phyloP scores from a whole-genome alignment of 2,888 invertebrate genomes.

The Scaptomyza cyrtandrae region DNA sequence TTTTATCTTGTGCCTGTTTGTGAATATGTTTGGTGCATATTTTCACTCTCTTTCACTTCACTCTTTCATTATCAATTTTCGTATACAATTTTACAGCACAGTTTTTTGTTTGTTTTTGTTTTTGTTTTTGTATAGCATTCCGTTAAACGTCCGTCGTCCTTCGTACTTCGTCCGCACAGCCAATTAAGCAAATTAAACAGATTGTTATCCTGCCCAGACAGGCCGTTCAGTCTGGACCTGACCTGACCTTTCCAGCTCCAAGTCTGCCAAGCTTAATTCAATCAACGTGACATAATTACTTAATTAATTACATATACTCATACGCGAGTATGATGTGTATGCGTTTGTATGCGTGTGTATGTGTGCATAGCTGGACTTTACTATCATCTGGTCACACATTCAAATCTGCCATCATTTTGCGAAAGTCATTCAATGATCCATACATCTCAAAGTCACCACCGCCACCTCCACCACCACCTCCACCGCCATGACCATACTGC shows the following conservation, averaged over 20 bases:
- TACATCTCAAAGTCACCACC: conserved; percentile 89
- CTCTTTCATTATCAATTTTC: conserved; percentile 43
- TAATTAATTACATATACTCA: conserved; percentile 66
- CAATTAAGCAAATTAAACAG: conserved; percentile 79
- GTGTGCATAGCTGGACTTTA: not conserved
- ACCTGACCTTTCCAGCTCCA: conserved; percentile 9
- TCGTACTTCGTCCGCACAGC: conserved; percentile 75
- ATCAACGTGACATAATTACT: conserved; percentile 74
- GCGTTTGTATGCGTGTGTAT: not conserved
- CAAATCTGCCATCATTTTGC: conserved; percentile 91
- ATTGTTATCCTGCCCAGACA: conserved; percentile 73
- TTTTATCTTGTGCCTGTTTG: not conserved
- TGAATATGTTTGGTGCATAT: not conserved
- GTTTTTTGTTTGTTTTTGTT: not conserved
- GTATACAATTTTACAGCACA: conserved; percentile 14
- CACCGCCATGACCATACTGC: conserved; percentile 47
- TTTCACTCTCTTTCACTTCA: not conserved
- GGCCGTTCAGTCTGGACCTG: conserved; percentile 10
- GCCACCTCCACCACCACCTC: conserved; percentile 28
- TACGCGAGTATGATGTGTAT: conserved; percentile 2
- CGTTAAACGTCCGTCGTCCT: conserved; percentile 47
- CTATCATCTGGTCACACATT: conserved; percentile 85
- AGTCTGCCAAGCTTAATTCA: conserved; percentile 61
- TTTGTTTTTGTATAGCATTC: conserved; percentile 38
- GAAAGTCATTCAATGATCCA: conserved; percentile 89